Conservation (phyloP, 1,140 invertebrate genomes). For the Bactericera cockerelli region DNA sequence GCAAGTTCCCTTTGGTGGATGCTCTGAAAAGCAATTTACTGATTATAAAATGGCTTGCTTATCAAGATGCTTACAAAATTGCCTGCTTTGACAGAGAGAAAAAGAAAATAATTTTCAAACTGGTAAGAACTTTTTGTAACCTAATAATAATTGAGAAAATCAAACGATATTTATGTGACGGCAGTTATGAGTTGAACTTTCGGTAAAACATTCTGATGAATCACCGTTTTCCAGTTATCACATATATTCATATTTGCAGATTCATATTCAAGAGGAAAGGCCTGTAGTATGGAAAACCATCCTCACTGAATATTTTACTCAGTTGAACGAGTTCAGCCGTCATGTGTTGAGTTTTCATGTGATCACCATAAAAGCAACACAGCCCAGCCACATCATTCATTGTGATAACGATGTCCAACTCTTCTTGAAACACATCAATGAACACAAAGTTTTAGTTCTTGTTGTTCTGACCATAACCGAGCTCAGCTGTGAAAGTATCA, state of each 20-base stretch:
- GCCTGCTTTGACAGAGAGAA: neutral
- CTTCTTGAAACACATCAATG: slow-evolving; percentile 6
- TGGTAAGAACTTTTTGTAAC: too few species aligned
- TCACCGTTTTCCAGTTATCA: too few species aligned
- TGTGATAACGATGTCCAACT: neutral
- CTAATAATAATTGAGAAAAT: too few species aligned
- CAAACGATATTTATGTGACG: too few species aligned
- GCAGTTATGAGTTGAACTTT: too few species aligned
- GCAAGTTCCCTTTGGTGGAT: neutral
- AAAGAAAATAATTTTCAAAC: too few species aligned
- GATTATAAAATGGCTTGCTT: neutral
- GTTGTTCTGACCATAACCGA: neutral
- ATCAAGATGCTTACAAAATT: neutral
- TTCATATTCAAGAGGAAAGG: neutral
- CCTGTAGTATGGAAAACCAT: neutral
- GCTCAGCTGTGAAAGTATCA: neutral
- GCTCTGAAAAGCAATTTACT: neutral
- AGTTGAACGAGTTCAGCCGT: neutral
- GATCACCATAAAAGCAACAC: neutral
- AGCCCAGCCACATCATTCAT: neutral
- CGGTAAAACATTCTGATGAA: too few species aligned
- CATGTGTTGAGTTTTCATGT: neutral
- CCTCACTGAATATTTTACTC: neutral
- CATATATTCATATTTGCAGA: too few species aligned
- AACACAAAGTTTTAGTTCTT: neutral